Conservation (phyloP, 2,797 vertebrate genomes). For the Agapornis canus region DNA sequence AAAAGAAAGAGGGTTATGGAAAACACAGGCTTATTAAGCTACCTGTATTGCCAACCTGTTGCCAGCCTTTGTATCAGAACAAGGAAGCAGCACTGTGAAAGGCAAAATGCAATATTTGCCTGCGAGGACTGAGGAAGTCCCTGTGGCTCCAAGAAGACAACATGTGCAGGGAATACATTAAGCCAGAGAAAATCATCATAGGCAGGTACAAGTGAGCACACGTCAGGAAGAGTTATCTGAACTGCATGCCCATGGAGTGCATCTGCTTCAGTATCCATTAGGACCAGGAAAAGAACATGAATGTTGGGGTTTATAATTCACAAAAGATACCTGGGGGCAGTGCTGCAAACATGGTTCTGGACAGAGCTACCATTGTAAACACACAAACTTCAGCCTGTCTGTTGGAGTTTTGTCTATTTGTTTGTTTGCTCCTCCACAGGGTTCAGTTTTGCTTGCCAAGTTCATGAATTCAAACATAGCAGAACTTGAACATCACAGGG, state of each 20-base stretch:
- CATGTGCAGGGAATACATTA: rapidly evolving
- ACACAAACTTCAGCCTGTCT: background rate
- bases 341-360: background rate
- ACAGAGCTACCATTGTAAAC: background rate
- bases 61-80: background rate
- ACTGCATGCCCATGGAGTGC: rapidly evolving
- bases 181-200: background rate
- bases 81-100: background rate
- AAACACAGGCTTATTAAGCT: background rate
- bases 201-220: background rate
- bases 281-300: background rate
- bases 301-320: background rate
- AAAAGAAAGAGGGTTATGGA: background rate
- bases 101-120: background rate
- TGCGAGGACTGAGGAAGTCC: background rate
- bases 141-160: background rate
- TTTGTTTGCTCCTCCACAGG: background rate
- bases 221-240: background rate
- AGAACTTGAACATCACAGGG: background rate
- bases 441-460: background rate
- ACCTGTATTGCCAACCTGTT: rapidly evolving
- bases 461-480: background rate
- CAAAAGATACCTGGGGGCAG: background rate
- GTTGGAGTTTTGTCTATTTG: background rate
- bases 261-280: background rate